phyloP scores from a whole-genome alignment of 1,140 invertebrate genomes.

The Trichoplusia ni region DNA sequence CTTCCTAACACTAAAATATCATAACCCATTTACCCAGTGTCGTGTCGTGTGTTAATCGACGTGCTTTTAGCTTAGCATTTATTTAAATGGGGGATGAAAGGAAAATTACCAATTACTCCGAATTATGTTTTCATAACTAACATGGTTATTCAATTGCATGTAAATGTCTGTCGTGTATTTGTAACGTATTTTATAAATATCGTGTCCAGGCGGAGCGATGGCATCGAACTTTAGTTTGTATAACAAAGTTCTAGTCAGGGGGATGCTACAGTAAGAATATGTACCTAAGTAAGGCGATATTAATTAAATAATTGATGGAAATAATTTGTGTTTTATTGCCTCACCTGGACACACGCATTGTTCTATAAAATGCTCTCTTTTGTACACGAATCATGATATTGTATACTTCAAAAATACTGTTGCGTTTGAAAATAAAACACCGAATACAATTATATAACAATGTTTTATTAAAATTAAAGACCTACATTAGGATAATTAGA shows the following conservation, averaged over 20 bases:
- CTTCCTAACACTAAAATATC: no score
- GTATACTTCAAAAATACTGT: constrained; percentile 26
- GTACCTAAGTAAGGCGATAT: background rate
- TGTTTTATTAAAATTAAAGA: constrained; percentile 7
- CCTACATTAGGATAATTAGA: constrained; percentile 14
- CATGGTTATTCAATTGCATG: background rate
- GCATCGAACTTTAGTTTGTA: constrained; percentile 30
- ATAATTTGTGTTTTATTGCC: constrained; percentile 10
- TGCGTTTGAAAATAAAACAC: constrained; percentile 44
- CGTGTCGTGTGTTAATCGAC: background rate
- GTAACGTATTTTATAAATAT: background rate
- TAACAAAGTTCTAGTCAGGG: constrained; percentile 30
- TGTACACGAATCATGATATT: constrained; percentile 29
- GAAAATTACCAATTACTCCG: background rate
- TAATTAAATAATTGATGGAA: constrained; percentile 16
- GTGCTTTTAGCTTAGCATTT: constrained; percentile 2
- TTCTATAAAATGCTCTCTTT: constrained; percentile 32
- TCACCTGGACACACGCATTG: constrained; percentile 14
- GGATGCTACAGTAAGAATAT: constrained; percentile 3
- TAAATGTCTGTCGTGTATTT: constrained; percentile 20
- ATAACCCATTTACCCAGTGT: background rate
- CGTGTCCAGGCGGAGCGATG: constrained; percentile 26
- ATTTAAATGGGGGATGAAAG: background rate
- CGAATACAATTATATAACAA: constrained; percentile 24
- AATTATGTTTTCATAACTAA: constrained; percentile 1